Conservation (phyloP, 2,888 invertebrate species). For the Mimumesa dahlbomi region DNA sequence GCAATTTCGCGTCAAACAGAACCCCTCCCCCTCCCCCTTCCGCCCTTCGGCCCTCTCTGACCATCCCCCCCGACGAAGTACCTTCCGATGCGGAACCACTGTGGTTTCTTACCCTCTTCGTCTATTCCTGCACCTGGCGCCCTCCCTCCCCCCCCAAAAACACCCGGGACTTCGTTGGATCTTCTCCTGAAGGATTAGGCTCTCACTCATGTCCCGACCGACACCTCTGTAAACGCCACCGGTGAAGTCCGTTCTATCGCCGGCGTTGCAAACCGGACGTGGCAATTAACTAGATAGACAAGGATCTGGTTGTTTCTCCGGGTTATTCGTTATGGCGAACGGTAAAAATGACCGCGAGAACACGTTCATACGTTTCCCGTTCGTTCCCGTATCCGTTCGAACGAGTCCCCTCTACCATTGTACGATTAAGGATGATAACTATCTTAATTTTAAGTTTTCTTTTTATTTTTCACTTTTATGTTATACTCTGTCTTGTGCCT, state of each 20-base stretch:
- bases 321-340: background rate
- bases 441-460: no score
- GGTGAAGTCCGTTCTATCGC: slow-evolving; percentile 36
- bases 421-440: no score
- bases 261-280: slow-evolving; percentile 13
- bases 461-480: no score
- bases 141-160: slow-evolving; percentile 52
- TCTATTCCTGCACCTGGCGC: slow-evolving; percentile 53
- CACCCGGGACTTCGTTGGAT: slow-evolving; percentile 39
- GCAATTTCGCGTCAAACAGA: slow-evolving; percentile 65
- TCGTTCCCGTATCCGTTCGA: no score
- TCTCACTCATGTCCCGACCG: slow-evolving; percentile 53
- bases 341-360: background rate
- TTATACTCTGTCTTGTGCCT: no score
- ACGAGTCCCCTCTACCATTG: no score
- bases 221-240: slow-evolving; percentile 26
- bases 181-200: slow-evolving; percentile 57
- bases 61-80: no score
- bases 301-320: no score
- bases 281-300: slow-evolving; percentile 41
- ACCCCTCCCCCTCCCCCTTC: slow-evolving; percentile 2
- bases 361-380: no score
- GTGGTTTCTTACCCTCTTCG: slow-evolving; percentile 58
- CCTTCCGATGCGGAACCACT: slow-evolving; percentile 37
- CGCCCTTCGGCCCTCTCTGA: slow-evolving; percentile 2